Percentiles rank a stretch among this genome's conserved stretches.
Evolutionary conservation across 1,140 invertebrate species (phyloP).

Genomic region (Rhagoletis zephyria): DNA sequence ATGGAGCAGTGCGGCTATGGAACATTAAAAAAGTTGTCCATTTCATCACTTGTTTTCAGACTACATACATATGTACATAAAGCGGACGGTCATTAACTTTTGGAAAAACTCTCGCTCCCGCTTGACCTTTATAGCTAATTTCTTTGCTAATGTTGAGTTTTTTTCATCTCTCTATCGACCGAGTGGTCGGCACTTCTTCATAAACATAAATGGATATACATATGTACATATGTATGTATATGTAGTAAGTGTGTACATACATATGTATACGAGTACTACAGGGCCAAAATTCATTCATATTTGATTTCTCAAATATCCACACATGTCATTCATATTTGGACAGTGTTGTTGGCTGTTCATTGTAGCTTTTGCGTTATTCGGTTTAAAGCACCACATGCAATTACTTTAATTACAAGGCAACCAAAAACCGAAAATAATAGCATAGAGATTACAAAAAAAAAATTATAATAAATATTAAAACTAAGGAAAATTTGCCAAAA

Average conservation of each 20-base stretch:
- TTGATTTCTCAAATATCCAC: neutral
- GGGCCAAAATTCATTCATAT: neutral
- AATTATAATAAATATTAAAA: neutral
- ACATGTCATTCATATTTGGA: neutral
- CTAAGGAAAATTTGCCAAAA: neutral
- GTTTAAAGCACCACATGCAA: constrained; percentile 24
- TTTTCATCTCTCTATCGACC: too few relatives aligned
- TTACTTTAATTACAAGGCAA: constrained; percentile 47
- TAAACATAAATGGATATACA: neutral
- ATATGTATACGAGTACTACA: neutral
- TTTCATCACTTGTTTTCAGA: neutral
- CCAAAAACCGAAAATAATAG: constrained; percentile 15
- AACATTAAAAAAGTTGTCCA: neutral
- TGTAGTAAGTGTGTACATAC: neutral
- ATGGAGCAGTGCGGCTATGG: neutral
- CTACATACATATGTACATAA: neutral
- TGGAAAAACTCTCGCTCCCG: neutral
- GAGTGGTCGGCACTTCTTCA: too few relatives aligned
- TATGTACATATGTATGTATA: neutral
- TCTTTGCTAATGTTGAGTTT: too few relatives aligned
- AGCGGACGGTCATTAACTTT: neutral
- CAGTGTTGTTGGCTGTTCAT: neutral
- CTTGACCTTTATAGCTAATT: too few relatives aligned
- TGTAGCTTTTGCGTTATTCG: neutral
- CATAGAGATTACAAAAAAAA: neutral